Percentiles rank a stretch among this genome's conserved stretches.
These are phyloP conservation scores for Esox lucius DNA, from an alignment of 2,797 vertebrate species.

Conservation along the genomic window DNA sequence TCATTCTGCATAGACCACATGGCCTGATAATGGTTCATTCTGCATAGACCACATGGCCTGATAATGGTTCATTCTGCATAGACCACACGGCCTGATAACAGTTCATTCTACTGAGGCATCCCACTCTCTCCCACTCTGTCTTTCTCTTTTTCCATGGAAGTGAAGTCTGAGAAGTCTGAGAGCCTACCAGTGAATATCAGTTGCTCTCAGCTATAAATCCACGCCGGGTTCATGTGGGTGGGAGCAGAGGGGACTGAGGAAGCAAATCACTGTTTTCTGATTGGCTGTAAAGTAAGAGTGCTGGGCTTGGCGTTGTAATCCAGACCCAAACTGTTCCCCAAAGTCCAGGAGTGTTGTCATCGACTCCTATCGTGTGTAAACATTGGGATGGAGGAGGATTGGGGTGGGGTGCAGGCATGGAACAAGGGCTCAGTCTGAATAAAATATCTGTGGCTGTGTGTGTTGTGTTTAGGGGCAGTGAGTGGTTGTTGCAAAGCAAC, in stretches of 20 bases:
- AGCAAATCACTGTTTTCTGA: slow-evolving; percentile 29
- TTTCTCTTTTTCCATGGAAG: no score
- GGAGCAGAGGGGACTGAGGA: slow-evolving; percentile 23
- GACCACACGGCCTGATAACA: no score
- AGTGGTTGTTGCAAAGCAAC: slow-evolving; percentile 39
- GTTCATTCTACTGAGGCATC: no score
- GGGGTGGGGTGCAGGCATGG: slow-evolving; percentile 44
- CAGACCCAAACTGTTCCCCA: slow-evolving; percentile 49
- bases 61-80: no score
- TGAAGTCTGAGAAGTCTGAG: no score
- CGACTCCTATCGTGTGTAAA: slow-evolving; percentile 71
- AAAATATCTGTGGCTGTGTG: slow-evolving; percentile 38
- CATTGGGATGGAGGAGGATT: slow-evolving; percentile 41
- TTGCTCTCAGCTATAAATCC: slow-evolving; percentile 66
- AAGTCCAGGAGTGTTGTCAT: slow-evolving; percentile 57
- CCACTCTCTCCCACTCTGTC: no score
- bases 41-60: no score
- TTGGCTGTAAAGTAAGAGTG: slow-evolving; percentile 63
- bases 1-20: no score
- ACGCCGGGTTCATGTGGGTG: slow-evolving; percentile 39
- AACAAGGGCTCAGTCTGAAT: slow-evolving; percentile 57
- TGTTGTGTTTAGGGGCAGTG: slow-evolving; percentile 45
- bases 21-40: no score
- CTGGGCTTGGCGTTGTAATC: slow-evolving; percentile 66
- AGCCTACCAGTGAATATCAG: slow-evolving; percentile 49